These are phyloP conservation scores for Eledona agricola DNA, from an alignment of 2,888 invertebrate species.

Conservation along the genomic window DNA sequence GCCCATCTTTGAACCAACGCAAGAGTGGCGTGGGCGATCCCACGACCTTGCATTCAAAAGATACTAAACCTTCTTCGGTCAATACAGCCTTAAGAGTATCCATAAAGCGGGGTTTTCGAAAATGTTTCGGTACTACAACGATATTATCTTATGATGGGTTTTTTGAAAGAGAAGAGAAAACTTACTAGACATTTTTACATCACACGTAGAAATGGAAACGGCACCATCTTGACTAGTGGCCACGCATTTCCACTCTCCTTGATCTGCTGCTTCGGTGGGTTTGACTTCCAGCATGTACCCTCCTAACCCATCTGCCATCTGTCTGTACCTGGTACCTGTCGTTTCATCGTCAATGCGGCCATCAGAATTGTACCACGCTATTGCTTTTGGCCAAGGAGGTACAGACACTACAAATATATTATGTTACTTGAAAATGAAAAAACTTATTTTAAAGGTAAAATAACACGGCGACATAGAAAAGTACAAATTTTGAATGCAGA, in stretches of 20 bases:
- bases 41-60: conserved; percentile 92
- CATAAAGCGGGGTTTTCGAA: conserved; percentile 88
- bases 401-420: conserved; percentile 69
- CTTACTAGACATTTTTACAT: conserved; percentile 82
- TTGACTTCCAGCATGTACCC: conserved; percentile 80
- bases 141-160: background rate
- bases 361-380: conserved; percentile 88
- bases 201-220: conserved; percentile 78
- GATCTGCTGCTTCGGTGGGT: conserved; percentile 80
- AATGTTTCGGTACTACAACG: conserved; percentile 86
- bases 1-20: conserved; percentile 92
- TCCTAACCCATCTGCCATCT: conserved; percentile 84
- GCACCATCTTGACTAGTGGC: conserved; percentile 80
- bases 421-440: background rate
- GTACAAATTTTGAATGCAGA: too few relatives aligned
- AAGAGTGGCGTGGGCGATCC: conserved; percentile 89
- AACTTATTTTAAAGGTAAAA: background rate
- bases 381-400: conserved; percentile 84
- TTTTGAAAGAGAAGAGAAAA: conserved; percentile 16
- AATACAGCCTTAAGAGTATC: conserved; percentile 88
- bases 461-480: too few relatives aligned
- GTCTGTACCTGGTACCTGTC: conserved; percentile 69
- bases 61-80: conserved; percentile 90
- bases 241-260: conserved; percentile 91
- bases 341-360: conserved; percentile 76